Evolutionary conservation across 1,140 invertebrate genomes (phyloP), one percentile per base, ranked within the genome.

Genomic region (Drosophila seguyi): DNA sequence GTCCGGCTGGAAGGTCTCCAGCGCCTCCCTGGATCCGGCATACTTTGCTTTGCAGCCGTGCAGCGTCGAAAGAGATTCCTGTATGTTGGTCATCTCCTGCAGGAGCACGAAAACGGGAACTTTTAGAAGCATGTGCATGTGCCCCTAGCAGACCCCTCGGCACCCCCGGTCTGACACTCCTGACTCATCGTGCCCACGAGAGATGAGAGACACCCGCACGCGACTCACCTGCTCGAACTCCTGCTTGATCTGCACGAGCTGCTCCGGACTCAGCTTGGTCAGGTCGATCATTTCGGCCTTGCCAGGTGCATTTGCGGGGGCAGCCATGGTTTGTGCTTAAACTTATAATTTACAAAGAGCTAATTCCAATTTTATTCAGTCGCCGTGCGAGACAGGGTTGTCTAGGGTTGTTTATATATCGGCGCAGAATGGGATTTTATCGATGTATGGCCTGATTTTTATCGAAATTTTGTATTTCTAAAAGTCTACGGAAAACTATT

Each of bases 1-100:
- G 22, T 95, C 94, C 4, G 95, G 94, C 55, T 94, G 95, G 50
- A 98, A 94, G 93, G 96, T 97, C 74, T 97, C 96, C 31, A 98
- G 94, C 92, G 96, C 96, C 86, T 97, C 96, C 42, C 95, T 96
- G 4, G 98, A 98, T 81, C 97, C 97, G 62, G 96, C 94, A 94
- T 97, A 99, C 93, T 98, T 99, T 13, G 94, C 95, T 93, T 98
- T 98, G 7, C 97, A 98, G 79, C 97, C 95, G 94, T 98, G 98
- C 52, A 99, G 93, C 14, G 96, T 97, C 82, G 97, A 96, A 44
- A 99, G 92, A 0, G 98, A 99, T 68, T 97, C 96, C 94, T 97
- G 96, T 92, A 98, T 97, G 18, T 98, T 94, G 82, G 94, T 94
- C 25, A 99, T 94, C 93, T 99, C 98, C 96, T 97, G 47, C 52